Percentiles rank a stretch among this genome's conserved stretches.
phyloP scores from a whole-genome alignment of 1,140 invertebrate species.

The Metopolophium dirhodum region DNA sequence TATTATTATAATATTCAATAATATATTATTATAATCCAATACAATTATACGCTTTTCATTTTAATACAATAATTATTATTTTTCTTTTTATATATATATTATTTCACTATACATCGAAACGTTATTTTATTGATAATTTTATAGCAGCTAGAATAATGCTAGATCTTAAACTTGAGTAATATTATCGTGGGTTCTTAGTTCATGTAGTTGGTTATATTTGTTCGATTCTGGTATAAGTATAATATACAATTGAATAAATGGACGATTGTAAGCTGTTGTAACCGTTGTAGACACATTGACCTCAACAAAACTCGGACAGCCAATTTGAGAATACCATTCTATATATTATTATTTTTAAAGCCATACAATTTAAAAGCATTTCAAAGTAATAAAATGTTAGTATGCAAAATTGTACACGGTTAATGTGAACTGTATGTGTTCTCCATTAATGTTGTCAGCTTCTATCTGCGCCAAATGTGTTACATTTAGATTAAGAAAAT shows the following conservation, averaged over 20 bases:
- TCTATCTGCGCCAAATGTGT: not conserved
- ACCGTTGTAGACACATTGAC: not conserved
- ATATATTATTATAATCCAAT: not conserved
- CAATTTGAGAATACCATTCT: not conserved
- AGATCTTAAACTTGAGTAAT: not conserved
- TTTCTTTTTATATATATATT: not conserved
- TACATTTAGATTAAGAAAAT: not conserved
- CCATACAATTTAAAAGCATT: not conserved
- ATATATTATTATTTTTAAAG: conserved; percentile 13
- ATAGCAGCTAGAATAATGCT: not conserved
- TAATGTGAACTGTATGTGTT: not conserved
- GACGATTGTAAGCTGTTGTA: not conserved
- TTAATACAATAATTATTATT: not conserved
- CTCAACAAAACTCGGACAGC: not conserved
- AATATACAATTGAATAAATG: not conserved
- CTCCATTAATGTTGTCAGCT: not conserved
- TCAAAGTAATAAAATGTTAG: conserved; percentile 18
- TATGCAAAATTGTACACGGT: not conserved
- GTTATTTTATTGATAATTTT: not conserved
- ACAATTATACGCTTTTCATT: not conserved
- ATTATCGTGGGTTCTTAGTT: not conserved
- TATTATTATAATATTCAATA: too few relatives aligned
- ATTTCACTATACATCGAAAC: too few relatives aligned
- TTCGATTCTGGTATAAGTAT: not conserved
- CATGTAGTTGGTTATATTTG: not conserved